Conservation (phyloP, 2,113 vertebrate genomes). For the Madoqua kirkii region DNA sequence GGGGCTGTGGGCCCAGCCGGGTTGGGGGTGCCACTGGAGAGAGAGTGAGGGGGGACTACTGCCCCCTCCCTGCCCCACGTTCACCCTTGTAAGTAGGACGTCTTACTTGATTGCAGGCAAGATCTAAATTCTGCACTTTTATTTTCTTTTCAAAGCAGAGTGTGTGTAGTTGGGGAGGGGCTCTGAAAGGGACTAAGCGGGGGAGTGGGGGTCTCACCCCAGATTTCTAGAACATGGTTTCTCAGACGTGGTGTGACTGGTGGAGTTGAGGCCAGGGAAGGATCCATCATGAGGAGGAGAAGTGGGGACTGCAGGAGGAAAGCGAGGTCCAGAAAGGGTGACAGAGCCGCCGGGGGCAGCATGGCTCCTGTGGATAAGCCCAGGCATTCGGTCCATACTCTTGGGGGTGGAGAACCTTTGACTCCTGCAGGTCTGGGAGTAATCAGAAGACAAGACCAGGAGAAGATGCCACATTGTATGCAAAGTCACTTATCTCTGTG, state of each 20-base stretch:
- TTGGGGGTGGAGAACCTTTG: background rate
- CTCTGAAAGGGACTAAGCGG: background rate
- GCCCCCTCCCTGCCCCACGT: too few relatives aligned
- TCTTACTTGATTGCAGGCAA: rapidly evolving
- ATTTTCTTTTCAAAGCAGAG: background rate
- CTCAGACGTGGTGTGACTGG: background rate
- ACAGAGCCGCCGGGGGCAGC: background rate
- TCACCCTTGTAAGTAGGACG: background rate
- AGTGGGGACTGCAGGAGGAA: background rate
- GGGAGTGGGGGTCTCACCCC: background rate
- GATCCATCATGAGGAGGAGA: background rate
- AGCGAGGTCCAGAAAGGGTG: background rate
- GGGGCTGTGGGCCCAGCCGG: background rate
- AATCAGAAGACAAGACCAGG: background rate
- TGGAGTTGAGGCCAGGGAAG: background rate
- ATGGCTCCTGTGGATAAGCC: background rate
- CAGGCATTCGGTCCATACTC: background rate
- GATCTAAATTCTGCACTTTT: background rate
- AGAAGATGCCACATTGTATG: background rate
- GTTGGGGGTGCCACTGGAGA: background rate
- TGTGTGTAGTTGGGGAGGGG: background rate
- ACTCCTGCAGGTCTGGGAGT: background rate
- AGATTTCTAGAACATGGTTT: background rate
- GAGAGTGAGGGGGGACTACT: background rate
- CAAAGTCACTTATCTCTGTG: background rate